phyloP scores from a whole-genome alignment of 53 echinoderm and acorn worm genomes.

The Henricia sp. region DNA sequence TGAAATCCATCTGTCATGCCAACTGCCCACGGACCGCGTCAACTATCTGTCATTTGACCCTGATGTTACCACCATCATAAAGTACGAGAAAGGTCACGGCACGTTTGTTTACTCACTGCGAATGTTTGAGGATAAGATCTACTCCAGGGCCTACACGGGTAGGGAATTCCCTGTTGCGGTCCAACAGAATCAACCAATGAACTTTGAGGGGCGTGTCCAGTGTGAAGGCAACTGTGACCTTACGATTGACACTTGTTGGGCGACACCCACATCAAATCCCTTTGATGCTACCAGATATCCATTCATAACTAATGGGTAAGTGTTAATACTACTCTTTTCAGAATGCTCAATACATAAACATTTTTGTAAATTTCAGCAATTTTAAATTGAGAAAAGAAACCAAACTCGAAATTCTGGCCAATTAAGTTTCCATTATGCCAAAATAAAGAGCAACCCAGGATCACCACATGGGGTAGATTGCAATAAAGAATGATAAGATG shows the following conservation, averaged over 20 bases:
- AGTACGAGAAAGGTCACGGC: constrained; percentile 71
- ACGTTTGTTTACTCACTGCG: constrained; percentile 76
- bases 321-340: not conserved
- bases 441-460: too few relatives aligned
- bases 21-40: constrained; percentile 64
- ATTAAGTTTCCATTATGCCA: too few relatives aligned
- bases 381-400: not conserved
- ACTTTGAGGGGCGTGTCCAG: constrained; percentile 70
- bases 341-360: too few relatives aligned
- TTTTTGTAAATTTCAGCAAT: not conserved
- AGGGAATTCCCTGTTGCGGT: constrained; percentile 73
- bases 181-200: constrained; percentile 62
- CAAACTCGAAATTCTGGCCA: too few relatives aligned
- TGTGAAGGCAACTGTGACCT: constrained; percentile 65
- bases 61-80: constrained; percentile 72
- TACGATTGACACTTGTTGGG: constrained; percentile 76
- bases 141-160: constrained; percentile 38
- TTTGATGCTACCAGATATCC: constrained; percentile 51
- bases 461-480: not conserved
- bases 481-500: too few relatives aligned
- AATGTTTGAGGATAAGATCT: constrained; percentile 68
- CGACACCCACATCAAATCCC: constrained; percentile 75
- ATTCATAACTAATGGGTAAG: constrained; percentile 85
- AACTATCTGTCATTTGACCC: constrained; percentile 74
- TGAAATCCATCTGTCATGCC: constrained; percentile 80